Evolutionary conservation across 2,113 vertebrate genomes (phyloP).

Genomic region (Strix aluco): DNA sequence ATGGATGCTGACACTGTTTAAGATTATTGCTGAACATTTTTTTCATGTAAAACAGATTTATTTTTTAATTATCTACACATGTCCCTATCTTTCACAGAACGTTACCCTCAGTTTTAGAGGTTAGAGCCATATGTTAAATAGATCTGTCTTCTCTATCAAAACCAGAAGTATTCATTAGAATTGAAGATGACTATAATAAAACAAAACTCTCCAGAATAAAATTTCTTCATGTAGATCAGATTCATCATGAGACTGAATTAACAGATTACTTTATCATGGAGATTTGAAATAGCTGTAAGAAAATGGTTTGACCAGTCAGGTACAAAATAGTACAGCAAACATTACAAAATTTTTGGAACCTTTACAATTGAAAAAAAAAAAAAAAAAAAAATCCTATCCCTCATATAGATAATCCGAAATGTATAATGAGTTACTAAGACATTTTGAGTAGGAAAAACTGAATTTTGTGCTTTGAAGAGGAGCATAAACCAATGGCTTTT

Average conservation of each 20-base stretch:
- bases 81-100: not conserved
- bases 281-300: not conserved
- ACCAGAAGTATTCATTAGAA: not conserved
- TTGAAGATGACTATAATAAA: not conserved
- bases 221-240: not conserved
- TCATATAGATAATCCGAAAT: not conserved
- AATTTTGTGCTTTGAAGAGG: not conserved
- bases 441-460: not conserved
- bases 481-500: not conserved
- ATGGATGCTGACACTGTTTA: not conserved
- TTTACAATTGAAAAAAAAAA: not conserved
- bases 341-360: not conserved
- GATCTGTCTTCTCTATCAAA: not conserved
- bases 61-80: not conserved
- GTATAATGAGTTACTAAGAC: not conserved
- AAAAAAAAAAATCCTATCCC: not conserved
- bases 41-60: not conserved
- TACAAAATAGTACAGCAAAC: not conserved
- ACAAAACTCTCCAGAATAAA: not conserved
- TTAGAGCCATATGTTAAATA: not conserved
- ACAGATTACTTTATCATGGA: not conserved
- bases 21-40: not conserved
- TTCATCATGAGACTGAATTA: not conserved
- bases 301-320: not conserved
- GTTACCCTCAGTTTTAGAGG: not conserved